phyloP scores from a whole-genome alignment of 2,888 invertebrate species.

The Microctonus hyperodae region DNA sequence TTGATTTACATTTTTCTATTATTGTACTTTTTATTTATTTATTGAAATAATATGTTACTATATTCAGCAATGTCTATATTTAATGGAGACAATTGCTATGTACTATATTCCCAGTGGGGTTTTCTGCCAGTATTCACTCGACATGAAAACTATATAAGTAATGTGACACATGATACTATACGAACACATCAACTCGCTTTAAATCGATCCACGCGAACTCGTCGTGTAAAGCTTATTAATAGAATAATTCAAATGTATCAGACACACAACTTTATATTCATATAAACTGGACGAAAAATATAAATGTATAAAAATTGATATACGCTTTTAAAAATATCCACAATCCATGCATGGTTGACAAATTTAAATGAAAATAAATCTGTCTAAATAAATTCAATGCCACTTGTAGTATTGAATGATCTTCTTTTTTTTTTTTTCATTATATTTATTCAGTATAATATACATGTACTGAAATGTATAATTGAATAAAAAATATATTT shows the following conservation, averaged over 20 bases:
- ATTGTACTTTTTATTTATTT: not conserved
- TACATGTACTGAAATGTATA: not conserved
- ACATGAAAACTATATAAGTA: not conserved
- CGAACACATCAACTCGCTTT: not conserved
- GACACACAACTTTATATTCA: not conserved
- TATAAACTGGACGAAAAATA: no score
- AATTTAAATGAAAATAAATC: not conserved
- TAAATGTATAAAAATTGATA: no score
- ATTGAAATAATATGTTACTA: not conserved
- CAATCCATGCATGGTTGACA: not conserved
- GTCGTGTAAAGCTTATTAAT: not conserved
- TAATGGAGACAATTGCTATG: conserved; percentile 14
- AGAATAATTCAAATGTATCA: not conserved
- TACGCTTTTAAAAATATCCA: not conserved
- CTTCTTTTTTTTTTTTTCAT: not conserved
- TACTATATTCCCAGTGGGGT: not conserved
- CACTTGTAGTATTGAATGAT: not conserved
- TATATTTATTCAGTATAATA: not conserved
- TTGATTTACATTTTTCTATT: not conserved
- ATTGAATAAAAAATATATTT: not conserved
- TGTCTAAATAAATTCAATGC: not conserved
- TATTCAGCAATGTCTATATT: not conserved
- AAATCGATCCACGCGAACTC: not conserved
- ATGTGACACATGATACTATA: not conserved
- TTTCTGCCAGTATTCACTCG: not conserved